Evolutionary conservation across 2,797 vertebrate genomes (phyloP).

Genomic region (Anguilla anguilla): DNA sequence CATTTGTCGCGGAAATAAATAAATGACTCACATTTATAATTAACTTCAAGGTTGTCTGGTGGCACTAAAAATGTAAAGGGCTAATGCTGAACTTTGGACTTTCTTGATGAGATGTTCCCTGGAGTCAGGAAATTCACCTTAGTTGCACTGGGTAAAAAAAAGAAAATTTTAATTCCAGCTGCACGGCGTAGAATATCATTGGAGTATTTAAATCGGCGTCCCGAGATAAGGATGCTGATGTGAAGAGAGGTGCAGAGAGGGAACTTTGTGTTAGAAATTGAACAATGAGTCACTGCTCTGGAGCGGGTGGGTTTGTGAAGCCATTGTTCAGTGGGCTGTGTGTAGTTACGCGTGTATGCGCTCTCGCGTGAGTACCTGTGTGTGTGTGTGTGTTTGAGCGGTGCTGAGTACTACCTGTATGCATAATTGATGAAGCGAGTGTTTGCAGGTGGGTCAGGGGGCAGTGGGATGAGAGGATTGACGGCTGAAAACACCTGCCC

Average conservation of each 20-base stretch:
- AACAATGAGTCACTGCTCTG: background rate
- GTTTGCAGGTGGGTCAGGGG: background rate
- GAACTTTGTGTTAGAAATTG: background rate
- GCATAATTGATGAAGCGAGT: background rate
- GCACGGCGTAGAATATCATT: background rate
- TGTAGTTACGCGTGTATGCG: background rate
- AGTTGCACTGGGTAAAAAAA: background rate
- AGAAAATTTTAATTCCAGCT: background rate
- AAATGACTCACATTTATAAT: background rate
- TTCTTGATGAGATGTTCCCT: background rate
- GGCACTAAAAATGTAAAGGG: background rate
- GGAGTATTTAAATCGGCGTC: background rate
- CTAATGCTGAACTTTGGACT: background rate
- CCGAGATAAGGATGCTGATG: background rate
- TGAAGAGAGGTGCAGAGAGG: background rate
- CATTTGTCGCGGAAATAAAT: background rate
- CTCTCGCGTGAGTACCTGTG: background rate
- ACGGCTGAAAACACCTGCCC: slow-evolving; percentile 50
- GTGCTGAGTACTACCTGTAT: background rate
- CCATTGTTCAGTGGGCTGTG: background rate
- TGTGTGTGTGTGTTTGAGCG: background rate
- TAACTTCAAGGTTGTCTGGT: background rate
- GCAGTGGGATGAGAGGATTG: background rate
- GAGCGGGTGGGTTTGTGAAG: no score
- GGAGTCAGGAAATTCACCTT: background rate